These are phyloP conservation scores for Pantelozetes paolii DNA, from an alignment of 2,888 invertebrate species.

Conservation along the genomic window DNA sequence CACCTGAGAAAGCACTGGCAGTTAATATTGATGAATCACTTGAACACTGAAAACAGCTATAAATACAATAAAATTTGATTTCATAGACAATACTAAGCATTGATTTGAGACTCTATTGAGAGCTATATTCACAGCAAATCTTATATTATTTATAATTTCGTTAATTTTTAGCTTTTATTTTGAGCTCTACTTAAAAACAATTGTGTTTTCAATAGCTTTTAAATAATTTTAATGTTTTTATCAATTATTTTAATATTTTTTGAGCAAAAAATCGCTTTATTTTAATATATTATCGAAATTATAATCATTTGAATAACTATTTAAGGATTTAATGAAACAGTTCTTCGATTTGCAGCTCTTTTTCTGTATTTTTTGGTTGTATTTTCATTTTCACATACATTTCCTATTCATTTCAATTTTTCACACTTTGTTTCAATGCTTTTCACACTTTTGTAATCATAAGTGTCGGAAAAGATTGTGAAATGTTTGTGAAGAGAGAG, in stretches of 20 bases:
- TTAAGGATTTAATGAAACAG: not conserved
- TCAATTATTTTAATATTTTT: not conserved
- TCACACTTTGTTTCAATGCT: no score
- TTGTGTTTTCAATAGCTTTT: not conserved
- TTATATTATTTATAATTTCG: not conserved
- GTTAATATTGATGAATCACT: not conserved
- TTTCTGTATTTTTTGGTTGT: conserved; percentile 9
- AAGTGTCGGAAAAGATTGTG: no score
- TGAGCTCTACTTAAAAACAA: conserved; percentile 12
- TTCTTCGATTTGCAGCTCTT: conserved; percentile 21
- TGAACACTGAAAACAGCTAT: not conserved
- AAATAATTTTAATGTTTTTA: not conserved
- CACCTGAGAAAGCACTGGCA: not conserved
- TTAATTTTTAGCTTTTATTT: not conserved
- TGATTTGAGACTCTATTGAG: not conserved
- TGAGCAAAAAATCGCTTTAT: not conserved
- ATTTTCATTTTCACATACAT: not conserved
- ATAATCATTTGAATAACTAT: not conserved
- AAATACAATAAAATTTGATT: not conserved
- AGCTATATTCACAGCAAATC: conserved; percentile 18
- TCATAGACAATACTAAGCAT: not conserved
- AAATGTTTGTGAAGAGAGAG: no score
- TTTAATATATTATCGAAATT: not conserved
- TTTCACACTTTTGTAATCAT: no score
- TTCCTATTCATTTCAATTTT: not conserved